A percentile compares a stretch with the other conserved stretches of the same genome.
Evolutionary conservation across 2,888 invertebrate species (phyloP).

Genomic region (Tetropium fuscum): DNA sequence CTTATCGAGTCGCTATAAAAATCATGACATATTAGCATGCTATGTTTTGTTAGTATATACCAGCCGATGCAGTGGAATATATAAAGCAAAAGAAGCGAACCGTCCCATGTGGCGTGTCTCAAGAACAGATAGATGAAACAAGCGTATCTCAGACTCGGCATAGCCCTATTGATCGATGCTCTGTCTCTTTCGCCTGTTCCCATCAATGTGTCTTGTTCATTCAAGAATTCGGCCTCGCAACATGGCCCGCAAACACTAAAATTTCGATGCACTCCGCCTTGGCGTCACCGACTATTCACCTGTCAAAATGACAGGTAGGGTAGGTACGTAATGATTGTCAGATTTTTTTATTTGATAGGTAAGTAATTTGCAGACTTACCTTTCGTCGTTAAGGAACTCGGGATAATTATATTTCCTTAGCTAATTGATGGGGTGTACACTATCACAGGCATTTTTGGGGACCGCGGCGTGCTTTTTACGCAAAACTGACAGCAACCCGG

Average conservation of each 20-base stretch:
- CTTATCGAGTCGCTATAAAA: conserved; percentile 26
- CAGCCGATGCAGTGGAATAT: neutral
- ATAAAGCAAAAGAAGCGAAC: neutral
- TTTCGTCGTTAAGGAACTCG: conserved; percentile 17
- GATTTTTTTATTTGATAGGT: neutral
- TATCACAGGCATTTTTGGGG: conserved; percentile 58
- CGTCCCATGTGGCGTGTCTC: neutral
- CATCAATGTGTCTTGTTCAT: conserved; percentile 53
- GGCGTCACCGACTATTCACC: neutral
- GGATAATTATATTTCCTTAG: conserved; percentile 30
- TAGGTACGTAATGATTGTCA: neutral
- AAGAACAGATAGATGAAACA: conserved; percentile 19
- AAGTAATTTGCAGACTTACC: conserved; percentile 18
- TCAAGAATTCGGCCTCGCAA: conserved; percentile 50
- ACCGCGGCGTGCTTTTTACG: conserved; percentile 42
- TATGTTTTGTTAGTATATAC: no score
- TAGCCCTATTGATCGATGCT: conserved; percentile 60
- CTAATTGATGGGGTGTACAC: conserved; percentile 45
- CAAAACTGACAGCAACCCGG: conserved; percentile 53
- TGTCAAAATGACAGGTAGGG: conserved; percentile 14
- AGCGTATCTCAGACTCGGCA: conserved; percentile 50
- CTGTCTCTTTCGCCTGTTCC: conserved; percentile 56
- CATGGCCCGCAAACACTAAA: conserved; percentile 38
- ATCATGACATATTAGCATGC: conserved; percentile 26
- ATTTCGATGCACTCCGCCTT: neutral